phyloP scores from a whole-genome alignment of 1,140 invertebrate species.

The Drosophila asahinai region DNA sequence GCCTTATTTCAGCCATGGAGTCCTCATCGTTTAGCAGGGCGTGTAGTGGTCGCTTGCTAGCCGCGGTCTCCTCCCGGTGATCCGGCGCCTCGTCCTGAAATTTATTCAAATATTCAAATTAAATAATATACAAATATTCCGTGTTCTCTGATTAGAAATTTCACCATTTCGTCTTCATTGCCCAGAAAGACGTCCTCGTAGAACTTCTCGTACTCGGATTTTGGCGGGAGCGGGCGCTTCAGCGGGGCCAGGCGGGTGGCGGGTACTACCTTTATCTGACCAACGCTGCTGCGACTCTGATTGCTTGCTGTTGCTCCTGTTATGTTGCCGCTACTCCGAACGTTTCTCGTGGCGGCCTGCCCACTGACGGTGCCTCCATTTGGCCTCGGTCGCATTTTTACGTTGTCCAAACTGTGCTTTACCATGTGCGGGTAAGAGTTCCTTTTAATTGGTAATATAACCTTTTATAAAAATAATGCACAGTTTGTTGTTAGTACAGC shows the following conservation, averaged over 20 bases:
- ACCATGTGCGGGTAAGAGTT: background rate
- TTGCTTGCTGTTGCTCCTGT: background rate
- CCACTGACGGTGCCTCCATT: background rate
- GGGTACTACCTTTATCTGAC: background rate
- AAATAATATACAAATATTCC: too few relatives aligned
- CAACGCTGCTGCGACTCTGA: background rate
- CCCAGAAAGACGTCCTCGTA: slow-evolving; percentile 27
- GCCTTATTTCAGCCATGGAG: background rate
- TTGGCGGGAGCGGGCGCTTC: slow-evolving; percentile 28
- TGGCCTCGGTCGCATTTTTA: background rate
- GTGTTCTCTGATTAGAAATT: too few relatives aligned
- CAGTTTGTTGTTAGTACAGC: too few relatives aligned
- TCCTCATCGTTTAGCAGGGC: slow-evolving; percentile 6
- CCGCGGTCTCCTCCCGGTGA: background rate
- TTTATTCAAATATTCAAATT: background rate
- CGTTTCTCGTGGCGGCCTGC: background rate
- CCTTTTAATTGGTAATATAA: background rate
- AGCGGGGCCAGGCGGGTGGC: background rate
- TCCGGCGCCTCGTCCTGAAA: background rate
- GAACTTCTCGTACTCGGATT: slow-evolving; percentile 41
- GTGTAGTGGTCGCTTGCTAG: slow-evolving; percentile 11
- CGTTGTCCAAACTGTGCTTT: too few relatives aligned
- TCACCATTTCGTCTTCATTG: background rate
- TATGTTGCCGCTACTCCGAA: background rate
- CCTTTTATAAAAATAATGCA: background rate